These are phyloP conservation scores for Huso huso DNA, from an alignment of 2,797 vertebrate species.

Conservation along the genomic window DNA sequence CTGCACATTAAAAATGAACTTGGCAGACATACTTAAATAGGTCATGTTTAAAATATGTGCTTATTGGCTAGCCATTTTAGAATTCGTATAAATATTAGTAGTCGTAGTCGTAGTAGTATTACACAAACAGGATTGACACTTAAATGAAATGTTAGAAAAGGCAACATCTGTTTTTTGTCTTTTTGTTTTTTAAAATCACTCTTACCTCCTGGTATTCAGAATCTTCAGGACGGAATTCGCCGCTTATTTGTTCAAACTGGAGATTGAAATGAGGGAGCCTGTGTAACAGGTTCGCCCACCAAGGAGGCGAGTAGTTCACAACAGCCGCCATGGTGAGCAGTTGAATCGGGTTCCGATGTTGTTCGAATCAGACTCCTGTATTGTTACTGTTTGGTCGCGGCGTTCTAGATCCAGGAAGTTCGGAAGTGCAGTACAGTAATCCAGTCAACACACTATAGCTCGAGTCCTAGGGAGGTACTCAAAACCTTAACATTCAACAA, in stretches of 20 bases:
- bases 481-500: neutral
- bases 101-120: too few species aligned
- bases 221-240: conserved; percentile 81
- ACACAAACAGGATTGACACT: too few species aligned
- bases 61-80: too few species aligned
- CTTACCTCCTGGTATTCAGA: conserved; percentile 84
- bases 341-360: too few species aligned
- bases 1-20: too few species aligned
- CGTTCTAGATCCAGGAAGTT: conserved; percentile 7
- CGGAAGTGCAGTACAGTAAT: conserved; percentile 3
- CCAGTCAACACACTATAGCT: neutral
- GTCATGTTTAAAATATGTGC: too few species aligned
- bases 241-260: conserved; percentile 74
- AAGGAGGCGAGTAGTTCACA: conserved; percentile 83
- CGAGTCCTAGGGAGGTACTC: too few species aligned
- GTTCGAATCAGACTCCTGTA: neutral
- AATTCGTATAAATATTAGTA: too few species aligned
- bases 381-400: neutral
- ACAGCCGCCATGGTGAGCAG: conserved; percentile 69
- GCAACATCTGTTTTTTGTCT: too few species aligned
- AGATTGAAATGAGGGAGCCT: conserved; percentile 83
- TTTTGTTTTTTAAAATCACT: too few species aligned
- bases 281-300: conserved; percentile 91
- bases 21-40: too few species aligned
- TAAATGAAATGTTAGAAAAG: too few species aligned